These are phyloP conservation scores for Nestor notabilis DNA, from an alignment of 2,113 vertebrate genomes.

Conservation along the genomic window DNA sequence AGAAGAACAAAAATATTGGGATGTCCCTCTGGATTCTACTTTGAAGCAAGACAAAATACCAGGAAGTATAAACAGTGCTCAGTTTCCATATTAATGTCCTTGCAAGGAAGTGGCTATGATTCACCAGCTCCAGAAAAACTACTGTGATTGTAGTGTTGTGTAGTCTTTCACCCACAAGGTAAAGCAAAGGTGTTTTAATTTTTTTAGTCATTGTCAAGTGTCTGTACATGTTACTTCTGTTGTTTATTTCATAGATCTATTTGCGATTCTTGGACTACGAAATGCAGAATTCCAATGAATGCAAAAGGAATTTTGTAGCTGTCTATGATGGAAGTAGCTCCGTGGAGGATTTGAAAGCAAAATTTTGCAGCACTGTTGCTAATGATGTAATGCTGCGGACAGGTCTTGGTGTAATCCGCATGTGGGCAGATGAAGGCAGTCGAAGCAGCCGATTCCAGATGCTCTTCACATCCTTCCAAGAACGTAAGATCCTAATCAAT, in stretches of 20 bases:
- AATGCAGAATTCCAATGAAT: slow-evolving; percentile 99
- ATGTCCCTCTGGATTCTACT: not conserved
- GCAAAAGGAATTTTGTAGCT: slow-evolving; percentile 97
- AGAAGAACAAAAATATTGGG: not conserved
- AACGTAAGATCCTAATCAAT: slow-evolving; percentile 84
- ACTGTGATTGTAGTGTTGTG: not conserved
- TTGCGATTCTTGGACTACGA: slow-evolving; percentile 97
- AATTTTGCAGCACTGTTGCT: slow-evolving; percentile 98
- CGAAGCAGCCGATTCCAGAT: slow-evolving; percentile 94
- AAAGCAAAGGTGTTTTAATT: not conserved
- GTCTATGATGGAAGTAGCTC: slow-evolving; percentile 98
- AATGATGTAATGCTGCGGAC: slow-evolving; percentile 95
- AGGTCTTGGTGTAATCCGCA: slow-evolving; percentile 92
- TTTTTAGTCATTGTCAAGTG: not conserved
- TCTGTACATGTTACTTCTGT: not conserved
- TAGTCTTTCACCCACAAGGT: not conserved
- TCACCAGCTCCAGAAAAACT: not conserved
- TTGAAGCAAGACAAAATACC: not conserved
- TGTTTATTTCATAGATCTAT: slow-evolving; percentile 86
- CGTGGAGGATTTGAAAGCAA: slow-evolving; percentile 93
- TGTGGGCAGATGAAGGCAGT: slow-evolving; percentile 98
- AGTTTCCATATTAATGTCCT: not conserved
- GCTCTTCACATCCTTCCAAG: slow-evolving; percentile 98
- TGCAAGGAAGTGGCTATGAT: not conserved
- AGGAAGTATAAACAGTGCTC: not conserved